phyloP scores from a whole-genome alignment of 1,140 invertebrate genomes.

The Gryon sp. region DNA sequence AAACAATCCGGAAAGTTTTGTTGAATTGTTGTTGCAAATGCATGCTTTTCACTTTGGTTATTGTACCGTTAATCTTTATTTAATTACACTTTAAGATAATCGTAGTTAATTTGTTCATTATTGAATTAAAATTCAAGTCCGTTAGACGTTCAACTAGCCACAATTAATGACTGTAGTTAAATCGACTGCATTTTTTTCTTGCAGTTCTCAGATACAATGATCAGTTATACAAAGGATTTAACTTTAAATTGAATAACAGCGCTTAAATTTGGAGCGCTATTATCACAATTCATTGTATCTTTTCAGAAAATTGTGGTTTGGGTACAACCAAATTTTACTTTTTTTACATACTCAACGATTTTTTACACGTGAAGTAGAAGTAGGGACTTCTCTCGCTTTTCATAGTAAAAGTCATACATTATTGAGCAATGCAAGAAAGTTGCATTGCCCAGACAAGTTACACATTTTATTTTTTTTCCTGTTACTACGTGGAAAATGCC shows the following conservation, averaged over 20 bases:
- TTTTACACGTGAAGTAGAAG: too few species aligned
- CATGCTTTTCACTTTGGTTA: conserved; percentile 23
- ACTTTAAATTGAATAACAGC: conserved; percentile 4
- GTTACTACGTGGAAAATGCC: too few species aligned
- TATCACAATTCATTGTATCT: too few species aligned
- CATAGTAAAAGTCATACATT: too few species aligned
- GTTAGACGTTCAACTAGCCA: conserved; percentile 21
- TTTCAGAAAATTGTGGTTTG: background rate
- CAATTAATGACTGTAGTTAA: conserved; percentile 31
- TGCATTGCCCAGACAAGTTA: too few species aligned
- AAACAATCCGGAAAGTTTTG: conserved; percentile 23
- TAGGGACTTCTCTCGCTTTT: too few species aligned
- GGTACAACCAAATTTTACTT: too few species aligned
- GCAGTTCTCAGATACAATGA: conserved; percentile 1
- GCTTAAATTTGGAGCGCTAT: too few species aligned
- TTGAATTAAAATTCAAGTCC: conserved; percentile 48
- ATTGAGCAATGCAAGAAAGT: too few species aligned
- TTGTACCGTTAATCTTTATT: conserved; percentile 31
- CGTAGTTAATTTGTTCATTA: conserved; percentile 45
- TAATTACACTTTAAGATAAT: conserved; percentile 32
- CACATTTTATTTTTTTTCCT: too few species aligned
- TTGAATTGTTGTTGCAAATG: conserved; percentile 28
- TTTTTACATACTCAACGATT: too few species aligned
- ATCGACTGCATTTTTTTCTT: conserved; percentile 14
- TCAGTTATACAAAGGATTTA: conserved; percentile 9